Evolutionary conservation across 1,140 invertebrate genomes (phyloP).

Genomic region (Diabrotica undecimpunctata): DNA sequence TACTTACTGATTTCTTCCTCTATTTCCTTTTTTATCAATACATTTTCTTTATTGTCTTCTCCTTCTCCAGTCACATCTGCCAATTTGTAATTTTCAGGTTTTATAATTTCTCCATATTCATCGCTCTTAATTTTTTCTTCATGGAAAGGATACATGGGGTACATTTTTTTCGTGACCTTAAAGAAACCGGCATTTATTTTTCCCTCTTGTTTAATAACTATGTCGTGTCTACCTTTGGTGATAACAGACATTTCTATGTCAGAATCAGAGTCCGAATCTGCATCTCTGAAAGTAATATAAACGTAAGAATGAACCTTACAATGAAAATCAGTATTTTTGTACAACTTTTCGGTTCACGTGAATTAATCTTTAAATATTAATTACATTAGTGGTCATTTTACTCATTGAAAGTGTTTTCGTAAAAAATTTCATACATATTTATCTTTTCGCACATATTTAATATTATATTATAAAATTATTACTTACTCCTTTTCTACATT

Average conservation of each 20-base stretch:
- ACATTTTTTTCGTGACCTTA: constrained; percentile 88
- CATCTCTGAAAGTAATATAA: constrained; percentile 51
- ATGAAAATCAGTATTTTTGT: too few relatives aligned
- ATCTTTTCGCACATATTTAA: too few relatives aligned
- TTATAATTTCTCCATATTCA: constrained; percentile 93
- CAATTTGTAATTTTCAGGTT: constrained; percentile 83
- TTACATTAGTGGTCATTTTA: too few relatives aligned
- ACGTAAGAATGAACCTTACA: too few relatives aligned
- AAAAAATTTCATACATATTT: too few relatives aligned
- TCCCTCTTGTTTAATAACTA: constrained; percentile 79
- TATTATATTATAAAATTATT: constrained; percentile 1
- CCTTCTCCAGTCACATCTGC: constrained; percentile 56
- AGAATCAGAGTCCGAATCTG: constrained; percentile 83
- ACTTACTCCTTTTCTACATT: constrained; percentile 51
- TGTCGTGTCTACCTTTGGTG: constrained; percentile 78
- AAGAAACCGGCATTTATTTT: constrained; percentile 73
- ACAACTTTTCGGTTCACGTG: too few relatives aligned
- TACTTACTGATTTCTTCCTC: constrained; percentile 38
- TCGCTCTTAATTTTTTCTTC: constrained; percentile 92
- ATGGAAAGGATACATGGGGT: constrained; percentile 94
- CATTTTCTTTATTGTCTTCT: constrained; percentile 74
- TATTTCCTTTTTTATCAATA: constrained; percentile 60
- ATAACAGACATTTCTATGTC: constrained; percentile 79
- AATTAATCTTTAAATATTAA: too few relatives aligned
- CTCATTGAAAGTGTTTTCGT: too few relatives aligned